Percentiles rank a stretch among this genome's conserved stretches.
Conservation (phyloP, 2,797 vertebrate species). For the Coluber constrictor region DNA sequence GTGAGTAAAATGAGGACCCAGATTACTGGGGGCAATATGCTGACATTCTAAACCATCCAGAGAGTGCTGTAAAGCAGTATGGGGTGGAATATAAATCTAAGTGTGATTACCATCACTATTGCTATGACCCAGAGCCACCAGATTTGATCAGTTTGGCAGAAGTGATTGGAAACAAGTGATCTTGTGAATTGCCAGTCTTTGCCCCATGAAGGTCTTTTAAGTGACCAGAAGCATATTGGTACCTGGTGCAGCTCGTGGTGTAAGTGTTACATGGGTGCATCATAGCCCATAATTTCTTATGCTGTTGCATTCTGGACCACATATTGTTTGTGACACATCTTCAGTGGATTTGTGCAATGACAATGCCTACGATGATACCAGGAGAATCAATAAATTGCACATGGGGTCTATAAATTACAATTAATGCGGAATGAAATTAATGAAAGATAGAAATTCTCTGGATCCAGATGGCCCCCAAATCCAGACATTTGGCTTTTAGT, state of each 20-base stretch:
- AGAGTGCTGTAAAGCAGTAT: background rate
- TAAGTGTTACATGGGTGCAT: background rate
- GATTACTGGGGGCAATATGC: background rate
- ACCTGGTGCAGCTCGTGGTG: background rate
- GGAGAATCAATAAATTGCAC: background rate
- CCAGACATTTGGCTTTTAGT: background rate
- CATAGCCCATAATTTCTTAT: background rate
- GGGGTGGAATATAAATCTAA: background rate
- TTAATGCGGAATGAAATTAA: background rate
- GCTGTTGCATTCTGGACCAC: background rate
- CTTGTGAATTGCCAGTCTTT: background rate
- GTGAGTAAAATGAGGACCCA: background rate
- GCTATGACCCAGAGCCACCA: background rate
- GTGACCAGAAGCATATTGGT: background rate
- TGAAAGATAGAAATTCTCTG: background rate
- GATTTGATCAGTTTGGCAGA: background rate
- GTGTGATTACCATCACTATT: background rate
- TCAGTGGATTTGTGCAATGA: background rate
- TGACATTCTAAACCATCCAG: background rate
- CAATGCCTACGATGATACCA: background rate
- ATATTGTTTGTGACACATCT: background rate
- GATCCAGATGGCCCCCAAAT: background rate
- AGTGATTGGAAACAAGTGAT: background rate
- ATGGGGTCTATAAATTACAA: background rate
- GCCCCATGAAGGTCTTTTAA: background rate